Evolutionary conservation across 2,113 vertebrate genomes (phyloP).

Genomic region (Reinhardtius hippoglossoides): DNA sequence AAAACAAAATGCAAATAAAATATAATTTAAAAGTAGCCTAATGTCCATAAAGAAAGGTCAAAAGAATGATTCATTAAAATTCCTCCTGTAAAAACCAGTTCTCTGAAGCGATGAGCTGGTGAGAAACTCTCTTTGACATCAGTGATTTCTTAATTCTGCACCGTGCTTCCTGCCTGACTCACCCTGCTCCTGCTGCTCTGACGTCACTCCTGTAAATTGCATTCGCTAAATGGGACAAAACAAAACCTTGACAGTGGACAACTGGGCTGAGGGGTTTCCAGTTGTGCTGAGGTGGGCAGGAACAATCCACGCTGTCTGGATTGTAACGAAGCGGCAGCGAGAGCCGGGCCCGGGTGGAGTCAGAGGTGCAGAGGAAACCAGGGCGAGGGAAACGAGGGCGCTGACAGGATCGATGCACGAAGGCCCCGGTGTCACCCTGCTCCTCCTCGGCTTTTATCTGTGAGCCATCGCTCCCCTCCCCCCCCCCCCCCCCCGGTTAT

Average conservation of each 20-base stretch:
- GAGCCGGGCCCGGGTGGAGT: not conserved
- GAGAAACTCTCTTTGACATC: not conserved
- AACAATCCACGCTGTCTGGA: no score
- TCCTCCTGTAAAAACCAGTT: no score
- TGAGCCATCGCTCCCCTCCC: constrained; percentile 43
- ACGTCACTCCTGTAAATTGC: not conserved
- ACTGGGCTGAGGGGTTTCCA: not conserved
- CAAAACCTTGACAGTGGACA: not conserved
- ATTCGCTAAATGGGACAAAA: not conserved
- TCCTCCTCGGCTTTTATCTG: constrained; percentile 47
- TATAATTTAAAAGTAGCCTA: no score
- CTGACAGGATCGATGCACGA: constrained; percentile 36
- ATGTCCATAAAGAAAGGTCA: no score
- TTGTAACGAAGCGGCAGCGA: no score
- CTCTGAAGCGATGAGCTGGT: no score
- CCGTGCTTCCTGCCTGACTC: not conserved
- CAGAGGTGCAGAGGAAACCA: constrained; percentile 1
- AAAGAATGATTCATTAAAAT: no score
- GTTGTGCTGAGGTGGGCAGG: no score
- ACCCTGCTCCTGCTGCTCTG: not conserved
- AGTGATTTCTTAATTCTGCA: not conserved
- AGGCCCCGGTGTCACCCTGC: not conserved
- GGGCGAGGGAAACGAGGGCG: not conserved
- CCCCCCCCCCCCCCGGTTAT: constrained; percentile 41
- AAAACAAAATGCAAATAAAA: no score